phyloP scores from a whole-genome alignment of 1,140 invertebrate genomes.

The Streblospio benedicti region DNA sequence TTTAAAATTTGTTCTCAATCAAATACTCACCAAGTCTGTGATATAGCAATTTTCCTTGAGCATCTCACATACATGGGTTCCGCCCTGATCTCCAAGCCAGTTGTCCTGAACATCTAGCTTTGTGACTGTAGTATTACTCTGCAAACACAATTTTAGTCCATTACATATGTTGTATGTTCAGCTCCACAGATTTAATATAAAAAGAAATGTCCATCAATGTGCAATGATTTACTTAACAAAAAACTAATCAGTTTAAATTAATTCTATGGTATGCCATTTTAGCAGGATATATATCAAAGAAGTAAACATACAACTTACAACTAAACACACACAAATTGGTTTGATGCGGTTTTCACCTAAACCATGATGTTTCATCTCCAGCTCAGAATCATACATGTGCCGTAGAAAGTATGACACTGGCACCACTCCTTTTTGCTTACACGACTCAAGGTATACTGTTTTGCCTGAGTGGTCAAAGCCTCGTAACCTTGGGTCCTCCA shows the following conservation, averaged over 20 bases:
- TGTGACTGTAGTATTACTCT: constrained; percentile 39
- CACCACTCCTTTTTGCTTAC: constrained; percentile 38
- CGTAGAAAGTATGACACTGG: constrained; percentile 44
- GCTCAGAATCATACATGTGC: constrained; percentile 38
- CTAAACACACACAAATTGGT: constrained; percentile 38
- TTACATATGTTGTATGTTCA: neutral
- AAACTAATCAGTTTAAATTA: too few species aligned
- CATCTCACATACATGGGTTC: constrained; percentile 39
- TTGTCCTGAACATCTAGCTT: constrained; percentile 42
- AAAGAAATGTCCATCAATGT: too few species aligned
- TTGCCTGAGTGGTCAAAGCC: constrained; percentile 42
- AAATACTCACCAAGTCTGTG: constrained; percentile 33
- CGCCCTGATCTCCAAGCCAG: constrained; percentile 37
- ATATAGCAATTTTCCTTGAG: constrained; percentile 46
- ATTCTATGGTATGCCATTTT: too few species aligned
- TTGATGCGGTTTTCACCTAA: constrained; percentile 39
- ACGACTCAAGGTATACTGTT: constrained; percentile 40
- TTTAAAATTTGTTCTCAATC: too few species aligned
- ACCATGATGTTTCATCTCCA: constrained; percentile 44
- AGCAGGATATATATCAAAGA: too few species aligned
- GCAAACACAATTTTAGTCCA: constrained; percentile 16
- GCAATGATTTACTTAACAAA: too few species aligned
- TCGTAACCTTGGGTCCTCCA: constrained; percentile 23
- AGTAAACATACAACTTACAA: constrained; percentile 29
- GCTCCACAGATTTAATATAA: neutral